phyloP scores from a whole-genome alignment of 2,113 vertebrate species.

The Xiphophorus maculatus region DNA sequence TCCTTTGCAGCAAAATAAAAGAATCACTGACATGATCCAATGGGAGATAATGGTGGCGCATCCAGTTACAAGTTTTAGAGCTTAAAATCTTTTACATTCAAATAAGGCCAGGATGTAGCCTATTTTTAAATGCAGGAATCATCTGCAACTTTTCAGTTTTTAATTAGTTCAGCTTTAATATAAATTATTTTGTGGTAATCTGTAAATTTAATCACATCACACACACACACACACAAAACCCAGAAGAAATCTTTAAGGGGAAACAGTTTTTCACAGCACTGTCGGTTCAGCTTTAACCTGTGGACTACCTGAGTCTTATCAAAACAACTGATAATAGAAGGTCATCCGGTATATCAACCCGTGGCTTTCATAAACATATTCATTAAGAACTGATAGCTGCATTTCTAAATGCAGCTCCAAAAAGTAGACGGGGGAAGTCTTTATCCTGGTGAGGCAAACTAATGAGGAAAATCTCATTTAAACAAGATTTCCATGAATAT shows the following conservation, averaged over 20 bases:
- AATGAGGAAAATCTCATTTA: slow-evolving; percentile 74
- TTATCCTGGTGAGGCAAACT: slow-evolving; percentile 68
- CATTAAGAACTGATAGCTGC: slow-evolving; percentile 63
- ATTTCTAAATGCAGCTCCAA: slow-evolving; percentile 46
- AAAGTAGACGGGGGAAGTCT: slow-evolving; percentile 56
- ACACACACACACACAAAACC: not conserved
- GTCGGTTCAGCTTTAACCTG: slow-evolving; percentile 26
- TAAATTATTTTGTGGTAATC: not conserved
- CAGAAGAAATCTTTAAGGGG: not conserved
- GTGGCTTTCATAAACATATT: slow-evolving; percentile 63
- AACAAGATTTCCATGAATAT: slow-evolving; percentile 65
- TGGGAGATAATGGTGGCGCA: too few species aligned
- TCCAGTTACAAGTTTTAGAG: too few species aligned
- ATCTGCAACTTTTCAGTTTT: not conserved
- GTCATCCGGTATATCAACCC: slow-evolving; percentile 21
- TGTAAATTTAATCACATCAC: not conserved
- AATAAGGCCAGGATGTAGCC: not conserved
- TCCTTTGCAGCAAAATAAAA: not conserved
- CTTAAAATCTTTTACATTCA: not conserved
- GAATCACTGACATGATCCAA: not conserved
- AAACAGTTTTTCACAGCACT: slow-evolving; percentile 7
- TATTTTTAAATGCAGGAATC: not conserved
- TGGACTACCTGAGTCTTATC: slow-evolving; percentile 22
- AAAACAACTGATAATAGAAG: slow-evolving; percentile 38
- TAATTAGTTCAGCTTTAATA: not conserved